These are phyloP conservation scores for Haemorhous mexicanus DNA, from an alignment of 2,113 vertebrate species.

Conservation along the genomic window DNA sequence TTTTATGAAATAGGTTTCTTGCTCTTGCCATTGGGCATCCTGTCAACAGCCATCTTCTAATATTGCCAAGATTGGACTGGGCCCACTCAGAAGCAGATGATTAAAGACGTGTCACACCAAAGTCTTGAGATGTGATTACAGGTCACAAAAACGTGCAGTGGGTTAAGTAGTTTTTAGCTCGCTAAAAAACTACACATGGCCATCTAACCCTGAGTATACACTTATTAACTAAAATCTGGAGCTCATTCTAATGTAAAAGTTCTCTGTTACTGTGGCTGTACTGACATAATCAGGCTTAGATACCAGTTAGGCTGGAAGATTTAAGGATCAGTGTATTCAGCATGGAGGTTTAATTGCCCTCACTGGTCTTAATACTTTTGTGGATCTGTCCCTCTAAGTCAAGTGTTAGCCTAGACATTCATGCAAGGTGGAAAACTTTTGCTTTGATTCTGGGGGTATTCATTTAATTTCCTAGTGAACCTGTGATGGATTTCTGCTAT, in stretches of 20 bases:
- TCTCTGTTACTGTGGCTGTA: fast-evolving
- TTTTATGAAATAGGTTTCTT: not conserved
- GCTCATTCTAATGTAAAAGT: not conserved
- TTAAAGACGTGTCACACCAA: not conserved
- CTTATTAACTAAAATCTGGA: not conserved
- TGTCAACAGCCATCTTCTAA: not conserved
- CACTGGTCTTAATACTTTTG: not conserved
- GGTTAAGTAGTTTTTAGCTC: not conserved
- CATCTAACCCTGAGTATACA: not conserved
- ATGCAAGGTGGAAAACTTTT: not conserved
- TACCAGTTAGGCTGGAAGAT: not conserved
- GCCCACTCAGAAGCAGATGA: not conserved
- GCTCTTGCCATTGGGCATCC: not conserved
- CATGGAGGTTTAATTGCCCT: not conserved
- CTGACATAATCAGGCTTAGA: not conserved
- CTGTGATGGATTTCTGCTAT: not conserved
- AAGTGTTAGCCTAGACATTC: not conserved
- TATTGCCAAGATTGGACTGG: not conserved
- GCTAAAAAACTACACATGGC: not conserved
- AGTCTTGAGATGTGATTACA: not conserved
- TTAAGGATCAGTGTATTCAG: not conserved
- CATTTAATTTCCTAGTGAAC: not conserved
- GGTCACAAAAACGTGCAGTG: not conserved
- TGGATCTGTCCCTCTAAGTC: not conserved
- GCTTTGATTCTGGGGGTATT: not conserved